Conservation (phyloP, 2,113 vertebrate species). For the Phyllostomus hastatus region DNA sequence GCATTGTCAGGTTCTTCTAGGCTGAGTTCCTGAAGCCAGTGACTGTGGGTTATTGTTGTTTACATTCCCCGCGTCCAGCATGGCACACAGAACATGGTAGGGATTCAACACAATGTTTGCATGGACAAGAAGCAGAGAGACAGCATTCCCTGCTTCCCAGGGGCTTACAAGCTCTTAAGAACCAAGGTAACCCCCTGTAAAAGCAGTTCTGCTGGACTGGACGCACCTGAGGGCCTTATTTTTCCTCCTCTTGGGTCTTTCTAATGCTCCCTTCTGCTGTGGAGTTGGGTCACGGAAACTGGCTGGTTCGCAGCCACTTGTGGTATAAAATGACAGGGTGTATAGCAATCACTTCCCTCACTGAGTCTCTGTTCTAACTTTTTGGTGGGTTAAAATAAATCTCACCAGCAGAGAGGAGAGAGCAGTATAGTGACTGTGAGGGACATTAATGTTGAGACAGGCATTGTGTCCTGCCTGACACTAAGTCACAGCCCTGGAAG, state of each 20-base stretch:
- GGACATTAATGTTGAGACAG: neutral
- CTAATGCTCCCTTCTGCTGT: neutral
- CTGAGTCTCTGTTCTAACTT: neutral
- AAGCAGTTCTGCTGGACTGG: neutral
- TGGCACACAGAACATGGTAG: neutral
- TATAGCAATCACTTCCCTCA: neutral
- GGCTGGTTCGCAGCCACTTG: neutral
- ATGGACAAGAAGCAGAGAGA: neutral
- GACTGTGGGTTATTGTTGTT: neutral
- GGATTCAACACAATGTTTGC: neutral
- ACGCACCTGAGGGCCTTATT: neutral
- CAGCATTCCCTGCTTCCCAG: neutral
- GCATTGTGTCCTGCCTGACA: neutral
- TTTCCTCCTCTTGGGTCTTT: neutral
- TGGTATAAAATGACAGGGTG: neutral
- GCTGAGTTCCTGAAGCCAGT: neutral
- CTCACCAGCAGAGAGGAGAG: neutral
- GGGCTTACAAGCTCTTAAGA: neutral
- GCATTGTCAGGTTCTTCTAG: neutral
- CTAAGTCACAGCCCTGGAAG: neutral
- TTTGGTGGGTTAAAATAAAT: neutral
- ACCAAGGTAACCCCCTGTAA: neutral
- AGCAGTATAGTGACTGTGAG: neutral
- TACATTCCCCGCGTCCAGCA: neutral
- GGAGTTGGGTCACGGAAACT: neutral